Percentiles rank a stretch among this genome's conserved stretches.
Conservation (phyloP, 2,113 vertebrate species). For the Lamprotornis superbus region DNA sequence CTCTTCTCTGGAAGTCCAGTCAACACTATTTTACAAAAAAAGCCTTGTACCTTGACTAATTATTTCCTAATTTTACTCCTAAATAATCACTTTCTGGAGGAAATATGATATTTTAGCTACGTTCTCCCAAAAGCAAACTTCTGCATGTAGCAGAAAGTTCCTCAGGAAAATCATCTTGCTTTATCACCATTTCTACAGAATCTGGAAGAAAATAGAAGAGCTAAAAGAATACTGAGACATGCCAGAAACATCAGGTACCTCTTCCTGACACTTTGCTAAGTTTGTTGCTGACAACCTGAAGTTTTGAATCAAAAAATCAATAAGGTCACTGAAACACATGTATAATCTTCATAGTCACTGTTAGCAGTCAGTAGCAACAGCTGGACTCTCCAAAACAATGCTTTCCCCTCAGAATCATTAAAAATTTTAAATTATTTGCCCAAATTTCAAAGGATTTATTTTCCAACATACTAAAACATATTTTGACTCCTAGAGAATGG, state of each 20-base stretch:
- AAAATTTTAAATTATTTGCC: not conserved
- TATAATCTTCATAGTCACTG: not conserved
- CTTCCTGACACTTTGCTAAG: not conserved
- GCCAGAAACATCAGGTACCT: not conserved
- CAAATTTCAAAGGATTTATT: not conserved
- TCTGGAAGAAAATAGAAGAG: not conserved
- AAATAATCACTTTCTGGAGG: not conserved
- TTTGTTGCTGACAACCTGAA: not conserved
- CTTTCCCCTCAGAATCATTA: not conserved
- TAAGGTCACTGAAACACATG: not conserved
- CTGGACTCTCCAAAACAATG: not conserved
- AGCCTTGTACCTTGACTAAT: not conserved
- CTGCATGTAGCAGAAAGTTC: not conserved
- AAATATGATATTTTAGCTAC: not conserved
- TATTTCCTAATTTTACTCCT: not conserved
- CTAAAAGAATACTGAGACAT: not conserved
- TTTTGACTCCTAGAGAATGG: not conserved
- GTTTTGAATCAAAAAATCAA: not conserved
- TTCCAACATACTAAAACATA: not conserved
- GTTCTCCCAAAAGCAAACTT: not conserved
- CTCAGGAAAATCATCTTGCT: not conserved
- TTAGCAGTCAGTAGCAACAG: not conserved
- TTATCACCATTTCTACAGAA: not conserved
- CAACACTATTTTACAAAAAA: not conserved
- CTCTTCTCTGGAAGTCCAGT: not conserved